These are phyloP conservation scores for Trematomus loennbergii DNA, from an alignment of 2,113 vertebrate species.

Conservation along the genomic window DNA sequence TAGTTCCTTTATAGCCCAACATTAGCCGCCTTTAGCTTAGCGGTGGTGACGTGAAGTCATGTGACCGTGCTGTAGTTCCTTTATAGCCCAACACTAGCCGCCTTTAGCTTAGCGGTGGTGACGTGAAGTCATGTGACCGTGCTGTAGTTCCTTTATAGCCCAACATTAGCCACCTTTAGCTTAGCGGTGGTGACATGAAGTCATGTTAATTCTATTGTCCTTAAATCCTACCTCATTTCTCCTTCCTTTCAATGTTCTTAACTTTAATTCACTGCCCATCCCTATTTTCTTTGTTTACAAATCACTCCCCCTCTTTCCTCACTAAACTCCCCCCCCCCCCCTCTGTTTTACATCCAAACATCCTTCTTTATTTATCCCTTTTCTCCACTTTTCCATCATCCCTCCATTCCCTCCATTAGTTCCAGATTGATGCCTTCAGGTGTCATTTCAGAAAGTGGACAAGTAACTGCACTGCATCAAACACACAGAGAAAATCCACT, in stretches of 20 bases:
- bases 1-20: too few species aligned
- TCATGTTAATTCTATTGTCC: not conserved
- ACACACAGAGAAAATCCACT: constrained; percentile 10
- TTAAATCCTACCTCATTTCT: not conserved
- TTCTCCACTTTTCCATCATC: not conserved
- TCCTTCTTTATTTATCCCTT: not conserved
- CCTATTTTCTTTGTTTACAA: not conserved
- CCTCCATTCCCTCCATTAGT: constrained; percentile 7
- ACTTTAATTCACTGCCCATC: not conserved
- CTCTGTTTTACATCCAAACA: not conserved
- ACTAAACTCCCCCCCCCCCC: not conserved
- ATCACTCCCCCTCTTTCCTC: not conserved
- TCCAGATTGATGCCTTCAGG: constrained; percentile 55
- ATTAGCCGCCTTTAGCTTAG: too few species aligned
- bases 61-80: too few species aligned
- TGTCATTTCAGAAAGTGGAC: constrained; percentile 53
- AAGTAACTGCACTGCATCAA: constrained; percentile 27
- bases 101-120: too few species aligned
- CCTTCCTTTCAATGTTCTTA: not conserved
- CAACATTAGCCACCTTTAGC: too few species aligned
- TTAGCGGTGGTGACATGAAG: too few species aligned
- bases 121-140: too few species aligned
- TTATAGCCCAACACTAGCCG: too few species aligned
- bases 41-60: too few species aligned
- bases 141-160: too few species aligned